phyloP scores from a whole-genome alignment of 2,888 invertebrate genomes.

The Dysmachus trigonus region DNA sequence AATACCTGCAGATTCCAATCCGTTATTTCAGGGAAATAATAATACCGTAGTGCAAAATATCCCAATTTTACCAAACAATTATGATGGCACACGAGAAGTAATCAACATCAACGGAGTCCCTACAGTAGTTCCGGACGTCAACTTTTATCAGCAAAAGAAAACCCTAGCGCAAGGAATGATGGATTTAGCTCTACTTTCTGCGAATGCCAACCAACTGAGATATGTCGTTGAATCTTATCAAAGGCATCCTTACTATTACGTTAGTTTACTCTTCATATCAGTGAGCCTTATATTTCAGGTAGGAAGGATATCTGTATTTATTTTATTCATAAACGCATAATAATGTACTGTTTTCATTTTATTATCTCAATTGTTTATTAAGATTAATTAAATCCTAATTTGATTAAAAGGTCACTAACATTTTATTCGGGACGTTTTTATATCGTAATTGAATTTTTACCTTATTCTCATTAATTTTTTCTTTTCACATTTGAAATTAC shows the following conservation, averaged over 20 bases:
- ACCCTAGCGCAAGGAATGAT: constrained; percentile 92
- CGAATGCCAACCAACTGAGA: constrained; percentile 88
- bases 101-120: constrained; percentile 50
- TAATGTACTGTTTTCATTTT: too few species aligned
- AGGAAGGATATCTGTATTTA: constrained; percentile 2
- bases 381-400: background rate
- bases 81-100: background rate
- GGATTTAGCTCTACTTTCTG: constrained; percentile 87
- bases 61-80: background rate
- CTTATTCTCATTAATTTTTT: background rate
- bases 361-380: too few species aligned
- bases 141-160: constrained; percentile 89
- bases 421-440: background rate
- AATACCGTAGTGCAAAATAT: background rate
- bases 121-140: constrained; percentile 74
- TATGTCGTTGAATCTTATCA: constrained; percentile 79
- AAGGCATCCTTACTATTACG: constrained; percentile 78
- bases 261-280: constrained; percentile 77
- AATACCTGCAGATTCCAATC: background rate
- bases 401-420: background rate
- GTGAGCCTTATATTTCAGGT: constrained; percentile 84
- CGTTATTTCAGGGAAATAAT: background rate
- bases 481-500: constrained; percentile 49
- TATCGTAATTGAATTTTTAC: background rate
- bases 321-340: background rate